phyloP scores from a whole-genome alignment of 1,140 invertebrate species.

The Cherax destructor region DNA sequence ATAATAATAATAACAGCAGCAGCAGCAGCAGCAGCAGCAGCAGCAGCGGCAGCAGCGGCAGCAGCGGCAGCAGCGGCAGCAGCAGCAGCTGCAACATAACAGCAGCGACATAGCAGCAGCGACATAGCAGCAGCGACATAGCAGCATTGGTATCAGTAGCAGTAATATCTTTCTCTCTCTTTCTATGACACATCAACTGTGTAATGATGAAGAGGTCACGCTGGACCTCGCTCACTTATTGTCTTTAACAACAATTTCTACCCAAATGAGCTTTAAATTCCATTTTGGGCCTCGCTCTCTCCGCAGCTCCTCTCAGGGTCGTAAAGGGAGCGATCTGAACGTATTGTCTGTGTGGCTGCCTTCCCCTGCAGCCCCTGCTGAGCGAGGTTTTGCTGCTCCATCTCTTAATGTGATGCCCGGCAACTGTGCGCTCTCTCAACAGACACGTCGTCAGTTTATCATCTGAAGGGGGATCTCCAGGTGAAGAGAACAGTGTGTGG shows the following conservation, averaged over 20 bases:
- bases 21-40: not conserved
- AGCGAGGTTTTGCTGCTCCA: no score
- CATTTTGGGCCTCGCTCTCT: not conserved
- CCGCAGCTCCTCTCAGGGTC: no score
- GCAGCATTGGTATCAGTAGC: no score
- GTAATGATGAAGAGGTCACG: no score
- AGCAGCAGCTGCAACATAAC: no score
- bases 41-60: not conserved
- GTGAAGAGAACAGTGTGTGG: no score
- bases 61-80: not conserved
- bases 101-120: not conserved
- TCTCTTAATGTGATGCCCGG: no score
- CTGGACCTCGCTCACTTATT: not conserved
- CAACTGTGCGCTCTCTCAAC: not conserved
- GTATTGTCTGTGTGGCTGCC: not conserved
- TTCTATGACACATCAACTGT: no score
- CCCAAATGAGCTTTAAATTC: constrained; percentile 3
- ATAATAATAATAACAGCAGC: not conserved
- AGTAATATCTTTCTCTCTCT: no score
- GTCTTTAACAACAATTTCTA: not conserved
- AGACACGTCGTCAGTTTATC: not conserved
- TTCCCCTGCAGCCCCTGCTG: no score
- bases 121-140: no score
- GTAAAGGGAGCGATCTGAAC: constrained; percentile 25
- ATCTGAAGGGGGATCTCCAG: no score